These are phyloP conservation scores for Halcyon leucocephala DNA, from an alignment of 2,797 vertebrate genomes.

Conservation along the genomic window DNA sequence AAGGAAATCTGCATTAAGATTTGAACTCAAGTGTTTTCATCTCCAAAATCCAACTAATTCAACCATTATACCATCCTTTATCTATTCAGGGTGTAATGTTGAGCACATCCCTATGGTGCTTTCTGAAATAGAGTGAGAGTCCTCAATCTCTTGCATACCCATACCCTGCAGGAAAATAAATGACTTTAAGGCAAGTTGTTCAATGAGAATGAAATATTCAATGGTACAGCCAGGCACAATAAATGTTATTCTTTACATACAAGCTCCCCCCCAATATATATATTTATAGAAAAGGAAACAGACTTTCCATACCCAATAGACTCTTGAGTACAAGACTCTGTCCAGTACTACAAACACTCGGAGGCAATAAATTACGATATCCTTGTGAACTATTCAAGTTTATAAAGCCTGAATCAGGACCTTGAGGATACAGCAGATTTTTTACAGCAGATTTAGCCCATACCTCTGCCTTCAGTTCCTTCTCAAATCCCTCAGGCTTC, in stretches of 20 bases:
- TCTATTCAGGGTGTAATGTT: neutral
- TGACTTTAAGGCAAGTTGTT: neutral
- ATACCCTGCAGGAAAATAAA: neutral
- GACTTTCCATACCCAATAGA: neutral
- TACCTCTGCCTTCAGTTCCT: neutral
- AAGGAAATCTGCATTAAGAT: neutral
- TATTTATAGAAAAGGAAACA: neutral
- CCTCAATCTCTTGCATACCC: neutral
- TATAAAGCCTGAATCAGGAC: neutral
- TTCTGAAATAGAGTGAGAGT: neutral
- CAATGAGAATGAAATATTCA: neutral
- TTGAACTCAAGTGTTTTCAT: neutral
- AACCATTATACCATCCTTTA: neutral
- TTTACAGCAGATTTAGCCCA: neutral
- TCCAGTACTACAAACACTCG: no score
- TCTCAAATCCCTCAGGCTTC: neutral
- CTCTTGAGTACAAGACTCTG: neutral
- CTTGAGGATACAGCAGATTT: rapidly evolving
- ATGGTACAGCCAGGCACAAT: neutral
- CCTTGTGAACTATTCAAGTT: neutral
- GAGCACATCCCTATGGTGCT: neutral
- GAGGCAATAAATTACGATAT: neutral
- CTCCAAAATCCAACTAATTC: neutral
- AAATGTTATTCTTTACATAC: neutral
- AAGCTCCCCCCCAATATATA: neutral